Evolutionary conservation across 2,113 vertebrate genomes (phyloP).

Genomic region (Recurvirostra avosetta): DNA sequence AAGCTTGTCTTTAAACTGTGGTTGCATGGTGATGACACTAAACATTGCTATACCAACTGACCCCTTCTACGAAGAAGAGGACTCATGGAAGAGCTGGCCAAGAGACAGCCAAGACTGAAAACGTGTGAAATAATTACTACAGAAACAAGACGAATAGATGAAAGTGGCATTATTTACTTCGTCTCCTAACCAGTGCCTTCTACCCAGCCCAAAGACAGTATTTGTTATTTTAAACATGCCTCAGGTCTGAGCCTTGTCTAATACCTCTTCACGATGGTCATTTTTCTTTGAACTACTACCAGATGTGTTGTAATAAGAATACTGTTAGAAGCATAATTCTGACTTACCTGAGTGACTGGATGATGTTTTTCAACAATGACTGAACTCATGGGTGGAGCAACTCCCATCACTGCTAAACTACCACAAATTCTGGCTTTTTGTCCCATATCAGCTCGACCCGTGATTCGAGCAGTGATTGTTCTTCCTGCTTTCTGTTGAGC

Average conservation of each 20-base stretch:
- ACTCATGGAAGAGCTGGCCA: background rate
- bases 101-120: background rate
- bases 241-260: background rate
- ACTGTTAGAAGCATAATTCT: background rate
- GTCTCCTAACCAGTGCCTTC: background rate
- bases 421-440: slow-evolving; percentile 72
- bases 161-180: background rate
- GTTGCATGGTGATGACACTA: background rate
- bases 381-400: slow-evolving; percentile 89
- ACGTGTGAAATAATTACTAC: background rate
- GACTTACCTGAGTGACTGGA: slow-evolving; percentile 87
- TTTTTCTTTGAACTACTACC: background rate
- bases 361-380: slow-evolving; percentile 93
- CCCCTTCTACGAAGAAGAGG: background rate
- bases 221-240: background rate
- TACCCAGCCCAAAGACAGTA: background rate
- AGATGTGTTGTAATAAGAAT: background rate
- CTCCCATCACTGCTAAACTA: slow-evolving; percentile 83
- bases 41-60: background rate
- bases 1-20: background rate
- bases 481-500: slow-evolving; percentile 88
- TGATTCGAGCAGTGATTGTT: slow-evolving; percentile 89
- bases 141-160: background rate
- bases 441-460: slow-evolving; percentile 75
- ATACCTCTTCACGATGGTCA: background rate